A percentile compares a stretch with the other conserved stretches of the same genome.
Evolutionary conservation across 2,113 vertebrate species (phyloP).

Genomic region (human): GRCh38 chr1:116265001-116265500

Average conservation of each 20-base stretch:
- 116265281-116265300: not conserved
- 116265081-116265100: no score
- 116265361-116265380: no score
- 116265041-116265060: no score
- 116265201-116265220: not conserved
- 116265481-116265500: no score
- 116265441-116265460: no score
- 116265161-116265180: no score
- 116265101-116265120: no score
- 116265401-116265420: rapidly evolving
- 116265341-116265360: not conserved
- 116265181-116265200: not conserved
- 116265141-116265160: no score
- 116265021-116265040: no score
- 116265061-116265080: no score
- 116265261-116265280: not conserved
- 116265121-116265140: no score
- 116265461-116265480: rapidly evolving
- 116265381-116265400: not conserved
- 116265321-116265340: not conserved
- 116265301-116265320: not conserved
- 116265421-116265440: not conserved
- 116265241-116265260: not conserved
- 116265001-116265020: no score
- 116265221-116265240: not conserved